Evolutionary conservation across 2,113 vertebrate genomes (phyloP), one percentile per base, ranked within the genome.

Genomic region (Chaetodon auriga): DNA sequence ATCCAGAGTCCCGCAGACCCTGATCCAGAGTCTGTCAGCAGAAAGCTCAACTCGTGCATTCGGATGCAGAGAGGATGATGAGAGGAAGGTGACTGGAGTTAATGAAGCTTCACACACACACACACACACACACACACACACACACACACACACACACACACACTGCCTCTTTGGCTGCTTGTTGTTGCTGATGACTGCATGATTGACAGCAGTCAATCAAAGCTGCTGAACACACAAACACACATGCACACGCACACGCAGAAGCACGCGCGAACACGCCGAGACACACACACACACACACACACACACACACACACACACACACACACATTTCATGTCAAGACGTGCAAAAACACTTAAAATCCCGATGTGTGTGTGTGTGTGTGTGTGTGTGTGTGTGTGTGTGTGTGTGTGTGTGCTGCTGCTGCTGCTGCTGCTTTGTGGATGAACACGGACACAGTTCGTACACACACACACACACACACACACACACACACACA

Each of bases 161-260:
- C n/a, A n/a, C n/a, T n/a, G n/a, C n/a, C n/a, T n/a, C n/a, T n/a
- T n/a, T 8, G 51, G 25, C 53, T n/a, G n/a, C n/a, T n/a, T n/a
- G n/a, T n/a, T n/a, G n/a, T n/a, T n/a, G n/a, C 70, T 25, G 11
- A n/a, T 1, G 19, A 18, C 19, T 30, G 15, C 15, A 1, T 82
- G 70, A 80, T 6, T 80, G 84, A 84, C 84, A 84, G 86, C 35
- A 21, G 46, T 80, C 86, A 70, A 43, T 90, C 73, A 75, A 8
- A 66, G 11, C 36, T 36, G 36, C 14, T 19, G 54, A 6, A 6
- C 61, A 1, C 35, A 23, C 43, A 15, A n/a, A 46, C 14, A 35
- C 70, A 21, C 43, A 6, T 15, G 5, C 46, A 14, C 12, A 58
- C 55, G 19, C 58, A 19, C 58, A 38, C 30, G 43, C 38, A 64